Evolutionary conservation across 2,113 vertebrate species (phyloP).

Genomic region (Lanius ludovicianus): DNA sequence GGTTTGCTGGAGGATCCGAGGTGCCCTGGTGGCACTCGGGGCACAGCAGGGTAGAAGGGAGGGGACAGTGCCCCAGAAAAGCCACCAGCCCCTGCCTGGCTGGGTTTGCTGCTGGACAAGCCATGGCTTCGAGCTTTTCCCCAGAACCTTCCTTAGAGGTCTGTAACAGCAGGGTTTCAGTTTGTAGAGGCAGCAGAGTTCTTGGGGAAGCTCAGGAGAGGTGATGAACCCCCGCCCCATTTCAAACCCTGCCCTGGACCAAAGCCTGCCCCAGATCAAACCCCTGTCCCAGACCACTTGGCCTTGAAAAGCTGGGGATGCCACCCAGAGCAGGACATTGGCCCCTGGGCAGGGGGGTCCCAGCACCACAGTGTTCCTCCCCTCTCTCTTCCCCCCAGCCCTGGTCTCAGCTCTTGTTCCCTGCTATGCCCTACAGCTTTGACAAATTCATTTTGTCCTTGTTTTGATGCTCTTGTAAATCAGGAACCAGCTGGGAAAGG

Average conservation of each 20-base stretch:
- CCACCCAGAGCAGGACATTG: not conserved
- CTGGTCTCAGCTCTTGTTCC: not conserved
- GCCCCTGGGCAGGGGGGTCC: not conserved
- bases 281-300: not conserved
- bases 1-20: not conserved
- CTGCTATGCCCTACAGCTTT: not conserved
- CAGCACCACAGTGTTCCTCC: not conserved
- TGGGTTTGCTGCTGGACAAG: not conserved
- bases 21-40: accelerated
- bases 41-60: not conserved
- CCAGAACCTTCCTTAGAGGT: not conserved
- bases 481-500: not conserved
- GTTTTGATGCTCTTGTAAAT: not conserved
- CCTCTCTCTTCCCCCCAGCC: too few relatives aligned
- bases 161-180: accelerated
- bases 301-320: accelerated
- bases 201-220: not conserved
- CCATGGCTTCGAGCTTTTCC: accelerated
- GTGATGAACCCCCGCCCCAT: not conserved
- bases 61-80: not conserved
- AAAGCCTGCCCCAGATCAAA: not conserved
- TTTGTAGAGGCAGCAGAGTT: not conserved
- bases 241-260: not conserved
- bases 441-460: not conserved
- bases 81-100: not conserved